These are phyloP conservation scores for Morpho achilles DNA, from an alignment of 2,888 invertebrate species.

Conservation along the genomic window DNA sequence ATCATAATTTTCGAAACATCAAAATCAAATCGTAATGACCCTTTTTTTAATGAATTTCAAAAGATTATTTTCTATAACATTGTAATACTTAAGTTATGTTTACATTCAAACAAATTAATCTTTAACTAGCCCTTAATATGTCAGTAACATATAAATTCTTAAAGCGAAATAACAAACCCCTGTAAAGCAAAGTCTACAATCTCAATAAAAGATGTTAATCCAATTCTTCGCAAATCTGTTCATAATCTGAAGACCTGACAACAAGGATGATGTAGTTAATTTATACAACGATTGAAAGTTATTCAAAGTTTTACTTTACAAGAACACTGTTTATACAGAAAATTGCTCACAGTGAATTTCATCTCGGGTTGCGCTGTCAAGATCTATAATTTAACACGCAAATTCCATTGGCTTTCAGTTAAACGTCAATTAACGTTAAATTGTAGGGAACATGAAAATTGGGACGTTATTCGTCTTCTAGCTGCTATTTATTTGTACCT, in stretches of 20 bases:
- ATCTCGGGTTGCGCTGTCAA: constrained; percentile 42
- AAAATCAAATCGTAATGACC: no score
- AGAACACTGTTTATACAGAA: not conserved
- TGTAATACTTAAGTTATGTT: no score
- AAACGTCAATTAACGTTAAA: constrained; percentile 64
- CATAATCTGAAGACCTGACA: not conserved
- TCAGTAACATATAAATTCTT: no score
- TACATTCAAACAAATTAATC: no score
- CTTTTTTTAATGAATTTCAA: no score
- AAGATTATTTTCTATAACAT: no score
- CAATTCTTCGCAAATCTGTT: not conserved
- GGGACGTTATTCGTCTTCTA: constrained; percentile 34
- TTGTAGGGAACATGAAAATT: constrained; percentile 40
- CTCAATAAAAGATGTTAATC: no score
- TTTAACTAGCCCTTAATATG: no score
- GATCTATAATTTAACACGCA: constrained; percentile 66
- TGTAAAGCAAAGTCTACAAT: no score
- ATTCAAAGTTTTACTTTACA: constrained; percentile 9
- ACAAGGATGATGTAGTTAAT: not conserved
- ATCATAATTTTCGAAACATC: no score
- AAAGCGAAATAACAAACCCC: no score
- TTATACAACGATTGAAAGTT: not conserved
- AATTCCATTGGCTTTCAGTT: constrained; percentile 63
- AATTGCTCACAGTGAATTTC: not conserved
- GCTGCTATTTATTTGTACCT: constrained; percentile 20